Conservation (phyloP, 2,888 invertebrate species). For the Protophormia terraenovae region DNA sequence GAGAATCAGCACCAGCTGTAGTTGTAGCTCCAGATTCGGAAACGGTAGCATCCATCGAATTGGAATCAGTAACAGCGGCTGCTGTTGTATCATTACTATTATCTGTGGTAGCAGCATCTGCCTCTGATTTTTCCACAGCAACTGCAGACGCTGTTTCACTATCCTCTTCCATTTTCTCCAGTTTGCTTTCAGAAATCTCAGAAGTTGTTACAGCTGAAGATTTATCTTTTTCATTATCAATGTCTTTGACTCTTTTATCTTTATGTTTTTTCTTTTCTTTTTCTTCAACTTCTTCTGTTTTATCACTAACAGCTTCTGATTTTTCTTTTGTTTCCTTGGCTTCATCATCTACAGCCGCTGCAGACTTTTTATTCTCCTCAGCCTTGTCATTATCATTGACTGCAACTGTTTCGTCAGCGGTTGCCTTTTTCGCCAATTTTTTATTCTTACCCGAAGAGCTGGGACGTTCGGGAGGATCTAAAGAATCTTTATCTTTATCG, state of each 20-base stretch:
- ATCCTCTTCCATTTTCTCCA: slow-evolving; percentile 54
- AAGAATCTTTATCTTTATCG: slow-evolving; percentile 79
- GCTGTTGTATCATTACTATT: slow-evolving; percentile 66
- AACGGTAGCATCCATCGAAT: slow-evolving; percentile 70
- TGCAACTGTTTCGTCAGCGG: slow-evolving; percentile 68
- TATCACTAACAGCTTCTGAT: slow-evolving; percentile 68
- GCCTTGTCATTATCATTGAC: slow-evolving; percentile 62
- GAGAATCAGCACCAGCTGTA: slow-evolving; percentile 71
- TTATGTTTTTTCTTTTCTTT: slow-evolving; percentile 31
- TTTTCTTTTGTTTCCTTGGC: slow-evolving; percentile 63
- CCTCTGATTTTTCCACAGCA: slow-evolving; percentile 51
- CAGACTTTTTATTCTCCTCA: slow-evolving; percentile 56
- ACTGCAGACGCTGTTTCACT: slow-evolving; percentile 36
- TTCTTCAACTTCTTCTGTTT: slow-evolving; percentile 38
- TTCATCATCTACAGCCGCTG: slow-evolving; percentile 66
- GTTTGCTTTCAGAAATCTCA: slow-evolving; percentile 65
- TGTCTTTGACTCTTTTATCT: slow-evolving; percentile 18
- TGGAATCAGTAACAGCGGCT: slow-evolving; percentile 70
- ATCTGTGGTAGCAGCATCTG: slow-evolving; percentile 54
- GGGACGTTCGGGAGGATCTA: slow-evolving; percentile 81
- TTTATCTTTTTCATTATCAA: slow-evolving; percentile 39
- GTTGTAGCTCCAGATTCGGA: slow-evolving; percentile 61
- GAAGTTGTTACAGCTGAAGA: slow-evolving; percentile 41
- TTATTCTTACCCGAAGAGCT: slow-evolving; percentile 81
- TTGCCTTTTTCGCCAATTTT: slow-evolving; percentile 73